Evolutionary conservation across 2,888 invertebrate genomes (phyloP).

Genomic region (Cheilosia urbana): DNA sequence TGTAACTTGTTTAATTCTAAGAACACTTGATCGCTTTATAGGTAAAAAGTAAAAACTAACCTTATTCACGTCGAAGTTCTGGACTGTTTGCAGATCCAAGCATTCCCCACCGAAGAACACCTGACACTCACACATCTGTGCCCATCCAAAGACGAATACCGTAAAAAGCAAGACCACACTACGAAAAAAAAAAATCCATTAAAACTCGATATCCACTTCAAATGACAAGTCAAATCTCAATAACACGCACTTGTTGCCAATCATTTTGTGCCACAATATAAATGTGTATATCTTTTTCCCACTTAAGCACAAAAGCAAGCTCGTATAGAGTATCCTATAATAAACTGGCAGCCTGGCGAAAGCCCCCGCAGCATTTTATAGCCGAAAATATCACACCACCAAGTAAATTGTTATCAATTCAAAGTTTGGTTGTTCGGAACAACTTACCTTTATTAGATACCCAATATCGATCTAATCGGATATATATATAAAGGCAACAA

Average conservation of each 20-base stretch:
- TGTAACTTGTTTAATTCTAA: too few relatives aligned
- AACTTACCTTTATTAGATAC: slow-evolving; percentile 37
- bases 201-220: not conserved
- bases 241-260: slow-evolving; percentile 21
- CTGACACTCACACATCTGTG: slow-evolving; percentile 28
- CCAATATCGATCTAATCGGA: slow-evolving; percentile 30
- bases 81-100: slow-evolving; percentile 7
- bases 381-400: not conserved
- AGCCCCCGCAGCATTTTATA: slow-evolving; percentile 33
- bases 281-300: not conserved
- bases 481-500: not conserved
- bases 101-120: slow-evolving; percentile 59
- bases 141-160: slow-evolving; percentile 28
- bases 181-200: not conserved
- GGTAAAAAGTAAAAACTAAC: slow-evolving; percentile 6
- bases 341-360: slow-evolving; percentile 21
- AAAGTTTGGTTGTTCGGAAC: slow-evolving; percentile 14
- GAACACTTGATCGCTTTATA: too few relatives aligned
- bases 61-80: slow-evolving; percentile 39
- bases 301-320: slow-evolving; percentile 2
- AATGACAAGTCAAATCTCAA: not conserved
- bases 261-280: slow-evolving; percentile 9
- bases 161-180: slow-evolving; percentile 17
- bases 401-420: slow-evolving; percentile 26
- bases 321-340: slow-evolving; percentile 6